phyloP scores from a whole-genome alignment of 2,113 vertebrate genomes.

The Myrmophylax atrothorax region DNA sequence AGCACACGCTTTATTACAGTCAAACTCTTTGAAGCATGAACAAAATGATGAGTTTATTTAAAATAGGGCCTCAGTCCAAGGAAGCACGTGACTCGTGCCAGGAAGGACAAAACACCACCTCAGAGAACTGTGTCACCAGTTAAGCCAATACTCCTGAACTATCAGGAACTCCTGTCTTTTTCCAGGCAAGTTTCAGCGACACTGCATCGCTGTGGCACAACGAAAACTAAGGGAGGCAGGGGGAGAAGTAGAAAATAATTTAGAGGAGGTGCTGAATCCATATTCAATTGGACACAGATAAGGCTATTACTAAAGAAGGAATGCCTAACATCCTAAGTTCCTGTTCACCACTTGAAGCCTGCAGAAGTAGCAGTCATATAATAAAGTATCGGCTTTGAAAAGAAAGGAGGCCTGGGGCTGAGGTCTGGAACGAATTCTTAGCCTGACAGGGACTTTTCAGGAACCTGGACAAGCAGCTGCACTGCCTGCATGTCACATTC shows the following conservation, averaged over 20 bases:
- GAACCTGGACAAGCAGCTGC: constrained; percentile 28
- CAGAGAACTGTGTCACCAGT: not conserved
- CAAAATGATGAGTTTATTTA: constrained; percentile 50
- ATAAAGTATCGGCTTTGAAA: not conserved
- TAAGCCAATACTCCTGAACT: not conserved
- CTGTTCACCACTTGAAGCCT: not conserved
- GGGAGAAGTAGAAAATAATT: not conserved
- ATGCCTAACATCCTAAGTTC: not conserved
- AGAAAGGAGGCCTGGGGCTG: not conserved
- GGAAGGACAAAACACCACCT: not conserved
- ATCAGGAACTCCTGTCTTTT: not conserved
- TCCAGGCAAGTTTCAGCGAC: not conserved
- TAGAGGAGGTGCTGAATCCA: not conserved
- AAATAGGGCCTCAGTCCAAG: constrained; percentile 34
- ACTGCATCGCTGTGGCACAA: not conserved
- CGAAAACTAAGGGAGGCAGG: not conserved
- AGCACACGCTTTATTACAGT: constrained; percentile 54
- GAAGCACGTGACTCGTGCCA: not conserved
- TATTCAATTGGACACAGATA: constrained; percentile 1
- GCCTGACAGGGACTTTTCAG: not conserved
- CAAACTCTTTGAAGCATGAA: constrained; percentile 55
- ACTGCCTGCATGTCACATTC: constrained; percentile 5
- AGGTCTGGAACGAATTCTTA: constrained; percentile 18
- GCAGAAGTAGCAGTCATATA: not conserved
- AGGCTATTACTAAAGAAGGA: not conserved